A percentile compares a stretch with the other conserved stretches of the same genome.
These are phyloP conservation scores for Drosophila nikananu DNA, from an alignment of 1,140 invertebrate species.

Conservation along the genomic window DNA sequence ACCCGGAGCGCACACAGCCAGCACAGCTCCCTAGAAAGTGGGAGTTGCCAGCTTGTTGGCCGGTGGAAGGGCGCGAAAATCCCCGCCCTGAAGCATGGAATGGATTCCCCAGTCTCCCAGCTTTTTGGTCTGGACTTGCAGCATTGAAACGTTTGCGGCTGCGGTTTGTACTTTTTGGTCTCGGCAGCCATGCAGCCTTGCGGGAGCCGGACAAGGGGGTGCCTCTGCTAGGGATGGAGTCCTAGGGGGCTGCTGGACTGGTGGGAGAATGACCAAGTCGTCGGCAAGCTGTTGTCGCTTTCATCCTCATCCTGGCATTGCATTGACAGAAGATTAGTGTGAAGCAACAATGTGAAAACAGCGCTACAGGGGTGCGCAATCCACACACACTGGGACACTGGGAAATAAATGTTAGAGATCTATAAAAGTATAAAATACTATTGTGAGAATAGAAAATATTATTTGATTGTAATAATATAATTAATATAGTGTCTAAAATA, in stretches of 20 bases:
- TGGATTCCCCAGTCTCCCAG: slow-evolving; percentile 12
- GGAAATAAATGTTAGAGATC: not conserved
- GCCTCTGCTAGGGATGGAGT: not conserved
- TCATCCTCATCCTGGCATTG: slow-evolving; percentile 71
- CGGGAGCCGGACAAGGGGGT: slow-evolving; percentile 12
- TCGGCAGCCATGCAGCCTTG: slow-evolving; percentile 58
- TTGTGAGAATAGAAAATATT: no score
- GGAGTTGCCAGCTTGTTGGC: slow-evolving; percentile 9
- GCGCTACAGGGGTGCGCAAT: slow-evolving; percentile 60
- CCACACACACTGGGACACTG: slow-evolving; percentile 22
- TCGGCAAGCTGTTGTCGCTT: slow-evolving; percentile 78
- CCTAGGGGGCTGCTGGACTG: slow-evolving; percentile 19
- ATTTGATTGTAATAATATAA: no score
- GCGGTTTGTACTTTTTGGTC: slow-evolving; percentile 81
- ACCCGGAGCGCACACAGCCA: slow-evolving; percentile 40
- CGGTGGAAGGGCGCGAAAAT: slow-evolving; percentile 50
- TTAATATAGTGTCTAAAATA: no score
- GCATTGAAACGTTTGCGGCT: slow-evolving; percentile 79
- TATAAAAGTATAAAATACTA: not conserved
- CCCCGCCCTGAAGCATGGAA: slow-evolving; percentile 38
- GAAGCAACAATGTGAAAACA: slow-evolving; percentile 83
- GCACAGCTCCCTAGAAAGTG: slow-evolving; percentile 13
- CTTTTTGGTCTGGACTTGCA: slow-evolving; percentile 28
- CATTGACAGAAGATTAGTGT: slow-evolving; percentile 82
- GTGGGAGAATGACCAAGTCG: slow-evolving; percentile 45